A percentile compares a stretch with the other conserved stretches of the same genome.
phyloP scores from a whole-genome alignment of 2,888 invertebrate species.

The Eutolmus rufibarbis region DNA sequence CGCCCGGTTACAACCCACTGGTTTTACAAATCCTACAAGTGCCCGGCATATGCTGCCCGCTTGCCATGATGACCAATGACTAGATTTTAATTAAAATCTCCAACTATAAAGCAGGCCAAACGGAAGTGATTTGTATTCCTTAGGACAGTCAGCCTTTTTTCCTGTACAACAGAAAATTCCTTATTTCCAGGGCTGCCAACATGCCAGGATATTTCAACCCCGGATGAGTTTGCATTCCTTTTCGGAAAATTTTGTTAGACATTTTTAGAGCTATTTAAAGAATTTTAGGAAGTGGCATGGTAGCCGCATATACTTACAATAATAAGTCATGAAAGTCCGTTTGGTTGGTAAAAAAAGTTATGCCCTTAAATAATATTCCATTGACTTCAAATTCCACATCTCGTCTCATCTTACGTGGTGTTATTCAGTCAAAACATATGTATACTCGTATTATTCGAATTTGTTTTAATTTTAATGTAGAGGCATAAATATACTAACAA shows the following conservation, averaged over 20 bases:
- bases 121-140: background rate
- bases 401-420: background rate
- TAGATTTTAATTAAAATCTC: background rate
- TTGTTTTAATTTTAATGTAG: background rate
- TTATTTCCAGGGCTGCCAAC: background rate
- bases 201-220: background rate
- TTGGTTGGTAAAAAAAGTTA: background rate
- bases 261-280: background rate
- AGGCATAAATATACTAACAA: too few species aligned
- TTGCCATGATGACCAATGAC: background rate
- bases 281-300: background rate
- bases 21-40: background rate
- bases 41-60: background rate
- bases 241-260: background rate
- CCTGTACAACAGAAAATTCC: background rate
- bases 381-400: background rate
- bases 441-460: background rate
- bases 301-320: background rate
- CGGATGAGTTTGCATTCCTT: background rate
- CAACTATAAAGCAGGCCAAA: background rate
- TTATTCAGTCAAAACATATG: background rate
- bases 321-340: background rate
- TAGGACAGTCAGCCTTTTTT: background rate
- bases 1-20: background rate
- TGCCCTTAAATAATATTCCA: background rate